Evolutionary conservation across 2,797 vertebrate species (phyloP).

Genomic region (Setipinna tenuifilis): DNA sequence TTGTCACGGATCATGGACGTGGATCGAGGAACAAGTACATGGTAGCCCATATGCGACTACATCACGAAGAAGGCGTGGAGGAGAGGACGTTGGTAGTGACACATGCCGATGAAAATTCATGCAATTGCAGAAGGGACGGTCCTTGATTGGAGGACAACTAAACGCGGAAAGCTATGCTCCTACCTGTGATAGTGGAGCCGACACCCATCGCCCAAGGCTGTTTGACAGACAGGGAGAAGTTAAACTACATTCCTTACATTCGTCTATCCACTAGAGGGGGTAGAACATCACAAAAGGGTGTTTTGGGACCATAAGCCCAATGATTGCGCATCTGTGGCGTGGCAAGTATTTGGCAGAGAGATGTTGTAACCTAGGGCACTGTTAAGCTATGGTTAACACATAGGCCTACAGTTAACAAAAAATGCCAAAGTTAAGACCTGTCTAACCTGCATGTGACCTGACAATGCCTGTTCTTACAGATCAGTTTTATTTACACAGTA

Average conservation of each 20-base stretch:
- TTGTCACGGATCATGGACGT: background rate
- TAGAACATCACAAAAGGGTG: background rate
- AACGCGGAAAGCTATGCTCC: constrained; percentile 5
- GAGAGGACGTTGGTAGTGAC: background rate
- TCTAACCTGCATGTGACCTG: too few species aligned
- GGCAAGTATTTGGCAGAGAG: background rate
- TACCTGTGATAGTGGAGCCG: constrained; percentile 13
- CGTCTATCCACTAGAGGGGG: background rate
- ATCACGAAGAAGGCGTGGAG: background rate
- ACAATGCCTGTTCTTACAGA: too few species aligned
- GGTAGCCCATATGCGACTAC: background rate
- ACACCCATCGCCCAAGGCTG: constrained; percentile 26
- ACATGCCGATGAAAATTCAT: background rate
- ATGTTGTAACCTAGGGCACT: too few species aligned
- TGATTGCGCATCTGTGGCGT: constrained; percentile 3
- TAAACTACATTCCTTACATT: constrained; percentile 3
- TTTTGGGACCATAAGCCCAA: background rate
- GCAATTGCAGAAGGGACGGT: background rate
- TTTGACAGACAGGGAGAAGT: background rate
- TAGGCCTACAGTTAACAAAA: too few species aligned
- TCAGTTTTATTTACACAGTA: too few species aligned
- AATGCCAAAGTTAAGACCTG: too few species aligned
- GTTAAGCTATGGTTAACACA: too few species aligned
- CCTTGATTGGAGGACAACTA: constrained; percentile 10
- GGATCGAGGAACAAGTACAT: background rate